Base-by-base conservation (phyloP, 1,140 invertebrate genomes). In the Drosophila pruinosa region DNA sequence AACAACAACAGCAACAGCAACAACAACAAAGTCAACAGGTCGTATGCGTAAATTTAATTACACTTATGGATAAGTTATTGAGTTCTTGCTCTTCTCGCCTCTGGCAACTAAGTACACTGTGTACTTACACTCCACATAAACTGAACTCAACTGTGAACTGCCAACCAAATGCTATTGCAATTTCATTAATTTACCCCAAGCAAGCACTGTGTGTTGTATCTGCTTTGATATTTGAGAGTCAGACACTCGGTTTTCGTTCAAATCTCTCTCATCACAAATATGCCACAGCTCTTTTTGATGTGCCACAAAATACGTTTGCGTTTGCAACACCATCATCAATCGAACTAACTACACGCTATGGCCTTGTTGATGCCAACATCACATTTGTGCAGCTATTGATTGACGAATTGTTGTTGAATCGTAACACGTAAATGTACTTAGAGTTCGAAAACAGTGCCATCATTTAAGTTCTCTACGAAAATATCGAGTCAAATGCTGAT, bases 1-100 rank as follows among this genome's bases (percentile, higher is more conserved):
- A 57, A 36, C 54, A 38, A 41, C 10, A 36, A 22, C 59, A 39
- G 12, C 5, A 48, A n/a, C 17, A 53, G 14, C 10, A 28, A 14
- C 3, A 43, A 41, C 10, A 48, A 52, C 39, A 24, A 45, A 54
- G 63, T 31, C 54, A 56, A 58, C 57, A 38, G 72, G 56, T 63
- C 59, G 34, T 15, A 56, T 65, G 59, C 50, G 78, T 74, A 72
- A 86, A 83, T 83, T 83, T 83, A 83, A 83, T 83, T 83, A 83
- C 64, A 85, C 72, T 85, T 82, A 72, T 68, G 72, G 71, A 67
- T 52, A 58, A 75, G 61, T 56, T 70, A 31, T 22, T 56, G 58
- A 62, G 48, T 28, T 63, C 48, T 19, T 15, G 7, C 22, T 21
- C 4, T 26, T 26, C 24, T 6, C 2, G 57, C 36, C 57, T 26